These are phyloP conservation scores for Diplodus sargus DNA, from an alignment of 2,797 vertebrate genomes.

Conservation along the genomic window DNA sequence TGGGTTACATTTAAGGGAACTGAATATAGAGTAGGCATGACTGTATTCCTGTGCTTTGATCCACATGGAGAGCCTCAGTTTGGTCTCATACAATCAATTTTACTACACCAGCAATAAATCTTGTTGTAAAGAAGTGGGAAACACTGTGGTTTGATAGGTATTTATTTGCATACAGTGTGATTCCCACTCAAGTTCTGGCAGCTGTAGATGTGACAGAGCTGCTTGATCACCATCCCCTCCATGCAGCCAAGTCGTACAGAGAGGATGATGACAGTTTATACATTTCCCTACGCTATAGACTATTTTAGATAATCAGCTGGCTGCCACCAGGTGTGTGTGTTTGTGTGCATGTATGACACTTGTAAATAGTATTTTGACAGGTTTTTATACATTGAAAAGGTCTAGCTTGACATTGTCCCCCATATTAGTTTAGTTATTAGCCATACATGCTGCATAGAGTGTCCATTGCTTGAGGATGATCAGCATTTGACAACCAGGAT, in stretches of 20 bases:
- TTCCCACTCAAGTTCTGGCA: neutral
- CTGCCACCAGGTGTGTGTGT: neutral
- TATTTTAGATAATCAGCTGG: neutral
- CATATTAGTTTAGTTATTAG: neutral
- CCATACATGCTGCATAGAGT: neutral
- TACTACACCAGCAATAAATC: neutral
- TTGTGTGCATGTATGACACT: neutral
- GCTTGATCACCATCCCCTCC: neutral
- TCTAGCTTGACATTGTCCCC: neutral
- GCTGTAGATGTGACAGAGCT: neutral
- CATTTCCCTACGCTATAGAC: neutral
- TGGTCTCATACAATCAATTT: neutral
- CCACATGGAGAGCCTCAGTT: neutral
- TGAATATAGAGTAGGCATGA: neutral
- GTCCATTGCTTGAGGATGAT: neutral
- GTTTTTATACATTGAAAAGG: neutral
- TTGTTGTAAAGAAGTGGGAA: neutral
- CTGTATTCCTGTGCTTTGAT: neutral
- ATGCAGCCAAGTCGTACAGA: neutral
- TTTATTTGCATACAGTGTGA: slow-evolving; percentile 4
- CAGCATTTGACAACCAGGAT: too few relatives aligned
- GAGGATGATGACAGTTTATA: neutral
- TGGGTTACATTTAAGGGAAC: neutral
- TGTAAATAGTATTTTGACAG: neutral
- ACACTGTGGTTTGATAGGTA: neutral